A percentile compares a stretch with the other conserved stretches of the same genome.
Conservation (phyloP, 1,140 invertebrate species). For the Scaptomyza montana region DNA sequence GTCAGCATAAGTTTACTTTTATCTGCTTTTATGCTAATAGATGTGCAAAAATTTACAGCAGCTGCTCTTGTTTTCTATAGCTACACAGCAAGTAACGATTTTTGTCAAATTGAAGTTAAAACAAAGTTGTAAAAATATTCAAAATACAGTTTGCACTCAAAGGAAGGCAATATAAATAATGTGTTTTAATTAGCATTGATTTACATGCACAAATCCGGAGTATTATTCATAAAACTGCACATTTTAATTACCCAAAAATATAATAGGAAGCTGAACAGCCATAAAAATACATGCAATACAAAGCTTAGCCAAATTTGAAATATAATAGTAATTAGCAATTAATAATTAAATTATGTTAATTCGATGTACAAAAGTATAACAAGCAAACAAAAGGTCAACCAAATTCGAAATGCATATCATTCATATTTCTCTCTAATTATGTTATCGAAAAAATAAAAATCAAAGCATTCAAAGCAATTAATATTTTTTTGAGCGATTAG, state of each 20-base stretch:
- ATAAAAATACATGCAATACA: background rate
- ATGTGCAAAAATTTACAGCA: constrained; percentile 63
- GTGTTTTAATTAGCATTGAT: no score
- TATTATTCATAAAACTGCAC: no score
- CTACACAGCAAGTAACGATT: background rate
- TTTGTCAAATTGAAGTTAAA: constrained; percentile 4
- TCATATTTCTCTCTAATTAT: background rate
- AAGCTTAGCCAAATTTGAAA: background rate
- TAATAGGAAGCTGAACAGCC: no score
- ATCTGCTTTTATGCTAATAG: constrained; percentile 76
- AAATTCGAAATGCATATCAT: background rate
- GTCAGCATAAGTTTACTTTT: constrained; percentile 72
- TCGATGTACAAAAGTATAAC: background rate
- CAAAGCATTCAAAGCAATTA: background rate
- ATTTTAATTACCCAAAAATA: background rate
- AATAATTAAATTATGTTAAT: background rate
- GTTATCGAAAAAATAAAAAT: background rate
- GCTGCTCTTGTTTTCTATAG: constrained; percentile 44
- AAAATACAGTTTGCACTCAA: constrained; percentile 3
- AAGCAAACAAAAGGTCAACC: background rate
- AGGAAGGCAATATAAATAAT: no score
- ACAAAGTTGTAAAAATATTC: constrained; percentile 7
- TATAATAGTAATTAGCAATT: background rate
- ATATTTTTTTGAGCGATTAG: background rate
- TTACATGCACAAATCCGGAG: no score